A percentile compares a stretch with the other conserved stretches of the same genome.
These are phyloP conservation scores for Pocota personata DNA, from an alignment of 2,888 invertebrate species.

Conservation along the genomic window DNA sequence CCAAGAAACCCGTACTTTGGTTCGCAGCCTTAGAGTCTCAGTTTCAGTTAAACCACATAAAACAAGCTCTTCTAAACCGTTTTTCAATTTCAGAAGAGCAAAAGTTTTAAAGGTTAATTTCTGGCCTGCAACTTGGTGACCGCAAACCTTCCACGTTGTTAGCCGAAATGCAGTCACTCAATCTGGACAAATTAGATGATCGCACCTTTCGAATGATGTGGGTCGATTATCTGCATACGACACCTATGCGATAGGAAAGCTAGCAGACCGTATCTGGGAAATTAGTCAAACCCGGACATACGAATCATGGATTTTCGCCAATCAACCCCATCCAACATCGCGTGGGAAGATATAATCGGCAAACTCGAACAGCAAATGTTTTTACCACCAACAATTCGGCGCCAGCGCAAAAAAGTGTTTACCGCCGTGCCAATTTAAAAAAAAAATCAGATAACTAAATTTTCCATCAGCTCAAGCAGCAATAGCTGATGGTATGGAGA, in stretches of 20 bases:
- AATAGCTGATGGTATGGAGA: too few species aligned
- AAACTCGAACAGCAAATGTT: not conserved
- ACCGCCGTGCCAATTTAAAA: too few species aligned
- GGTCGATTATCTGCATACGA: slow-evolving; percentile 9
- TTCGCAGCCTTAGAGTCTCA: too few species aligned
- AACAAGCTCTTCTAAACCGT: slow-evolving; percentile 7
- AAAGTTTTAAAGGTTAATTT: slow-evolving; percentile 10
- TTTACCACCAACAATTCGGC: not conserved
- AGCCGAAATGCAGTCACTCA: slow-evolving; percentile 19
- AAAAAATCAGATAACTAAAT: too few species aligned
- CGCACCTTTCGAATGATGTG: slow-evolving; percentile 10
- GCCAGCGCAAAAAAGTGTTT: too few species aligned
- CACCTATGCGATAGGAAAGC: not conserved
- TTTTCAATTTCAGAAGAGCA: slow-evolving; percentile 1
- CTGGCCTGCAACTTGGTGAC: slow-evolving; percentile 8
- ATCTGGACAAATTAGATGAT: slow-evolving; percentile 7
- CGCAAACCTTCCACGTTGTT: slow-evolving; percentile 10
- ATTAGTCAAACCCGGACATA: not conserved
- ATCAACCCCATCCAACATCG: not conserved
- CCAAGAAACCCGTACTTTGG: too few species aligned
- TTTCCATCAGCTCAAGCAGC: too few species aligned
- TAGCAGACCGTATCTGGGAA: slow-evolving; percentile 14
- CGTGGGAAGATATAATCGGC: not conserved
- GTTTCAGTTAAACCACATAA: not conserved
- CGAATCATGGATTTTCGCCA: too few species aligned